Conservation (phyloP, 1,140 invertebrate genomes). For the Drosophila neocordata region DNA sequence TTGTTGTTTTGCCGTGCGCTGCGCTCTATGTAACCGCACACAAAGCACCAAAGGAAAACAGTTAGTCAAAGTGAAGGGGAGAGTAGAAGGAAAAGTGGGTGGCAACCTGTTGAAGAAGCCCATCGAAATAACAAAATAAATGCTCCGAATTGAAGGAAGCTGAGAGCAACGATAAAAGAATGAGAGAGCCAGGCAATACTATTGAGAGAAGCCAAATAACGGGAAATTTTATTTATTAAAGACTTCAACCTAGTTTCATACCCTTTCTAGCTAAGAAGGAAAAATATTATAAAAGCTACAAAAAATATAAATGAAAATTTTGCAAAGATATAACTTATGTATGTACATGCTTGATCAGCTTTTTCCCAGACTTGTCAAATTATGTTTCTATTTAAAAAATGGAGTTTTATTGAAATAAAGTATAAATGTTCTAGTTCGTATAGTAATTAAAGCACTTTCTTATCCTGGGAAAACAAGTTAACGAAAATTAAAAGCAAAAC, state of each 20-base stretch:
- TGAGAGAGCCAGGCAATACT: neutral
- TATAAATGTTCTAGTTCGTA: too few species aligned
- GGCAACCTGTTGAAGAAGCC: conserved; percentile 70
- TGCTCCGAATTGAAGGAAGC: conserved; percentile 24
- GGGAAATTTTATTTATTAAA: neutral
- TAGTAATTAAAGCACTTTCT: too few species aligned
- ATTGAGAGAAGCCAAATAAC: neutral
- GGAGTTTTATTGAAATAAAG: too few species aligned
- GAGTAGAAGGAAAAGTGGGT: conserved; percentile 34
- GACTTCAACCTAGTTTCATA: neutral
- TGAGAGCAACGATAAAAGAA: neutral
- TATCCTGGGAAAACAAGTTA: too few species aligned
- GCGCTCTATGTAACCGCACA: conserved; percentile 23
- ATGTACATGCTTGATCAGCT: too few species aligned
- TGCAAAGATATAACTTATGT: too few species aligned
- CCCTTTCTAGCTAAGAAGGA: neutral
- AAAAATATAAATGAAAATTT: too few species aligned
- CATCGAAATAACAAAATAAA: conserved; percentile 49
- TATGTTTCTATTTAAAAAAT: too few species aligned
- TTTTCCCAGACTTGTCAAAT: too few species aligned
- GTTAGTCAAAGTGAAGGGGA: conserved; percentile 21
- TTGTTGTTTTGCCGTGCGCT: conserved; percentile 8
- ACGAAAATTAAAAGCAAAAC: too few species aligned
- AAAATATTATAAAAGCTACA: neutral
- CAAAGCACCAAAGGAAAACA: conserved; percentile 4